phyloP scores from a whole-genome alignment of 2,113 vertebrate species.

The Anhinga rufa region DNA sequence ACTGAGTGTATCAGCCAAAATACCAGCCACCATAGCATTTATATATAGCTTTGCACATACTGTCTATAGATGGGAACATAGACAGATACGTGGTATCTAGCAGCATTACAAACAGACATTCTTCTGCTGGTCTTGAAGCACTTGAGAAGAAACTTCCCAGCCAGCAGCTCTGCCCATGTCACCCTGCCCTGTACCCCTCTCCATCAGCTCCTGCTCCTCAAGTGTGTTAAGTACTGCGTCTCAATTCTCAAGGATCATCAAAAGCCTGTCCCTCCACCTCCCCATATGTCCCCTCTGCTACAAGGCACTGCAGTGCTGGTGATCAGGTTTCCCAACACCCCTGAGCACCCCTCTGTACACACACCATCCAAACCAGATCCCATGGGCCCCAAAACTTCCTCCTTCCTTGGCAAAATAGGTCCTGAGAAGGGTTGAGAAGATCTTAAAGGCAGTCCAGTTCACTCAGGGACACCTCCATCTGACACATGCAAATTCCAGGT shows the following conservation, averaged over 20 bases:
- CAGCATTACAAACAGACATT: constrained; percentile 1
- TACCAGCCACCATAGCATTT: constrained; percentile 53
- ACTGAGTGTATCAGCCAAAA: constrained; percentile 68
- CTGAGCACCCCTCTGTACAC: not conserved
- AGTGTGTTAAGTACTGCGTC: not conserved
- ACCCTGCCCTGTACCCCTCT: not conserved
- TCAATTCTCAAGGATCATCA: not conserved
- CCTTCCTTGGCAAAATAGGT: not conserved
- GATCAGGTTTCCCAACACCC: not conserved
- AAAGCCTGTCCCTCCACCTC: not conserved
- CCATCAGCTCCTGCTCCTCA: not conserved
- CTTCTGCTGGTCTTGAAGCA: not conserved
- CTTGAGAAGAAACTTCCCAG: constrained; percentile 15
- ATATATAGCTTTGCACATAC: constrained; percentile 59
- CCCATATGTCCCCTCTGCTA: too few species aligned
- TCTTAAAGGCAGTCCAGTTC: not conserved
- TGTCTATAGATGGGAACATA: constrained; percentile 21
- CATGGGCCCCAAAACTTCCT: not conserved
- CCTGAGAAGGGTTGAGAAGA: not conserved
- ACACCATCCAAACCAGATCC: not conserved
- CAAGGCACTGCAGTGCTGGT: not conserved
- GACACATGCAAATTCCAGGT: rapidly evolving
- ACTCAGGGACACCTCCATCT: not conserved
- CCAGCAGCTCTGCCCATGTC: not conserved
- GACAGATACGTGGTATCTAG: constrained; percentile 30